phyloP scores from a whole-genome alignment of 1,140 invertebrate genomes.

The Saccostrea echinata region DNA sequence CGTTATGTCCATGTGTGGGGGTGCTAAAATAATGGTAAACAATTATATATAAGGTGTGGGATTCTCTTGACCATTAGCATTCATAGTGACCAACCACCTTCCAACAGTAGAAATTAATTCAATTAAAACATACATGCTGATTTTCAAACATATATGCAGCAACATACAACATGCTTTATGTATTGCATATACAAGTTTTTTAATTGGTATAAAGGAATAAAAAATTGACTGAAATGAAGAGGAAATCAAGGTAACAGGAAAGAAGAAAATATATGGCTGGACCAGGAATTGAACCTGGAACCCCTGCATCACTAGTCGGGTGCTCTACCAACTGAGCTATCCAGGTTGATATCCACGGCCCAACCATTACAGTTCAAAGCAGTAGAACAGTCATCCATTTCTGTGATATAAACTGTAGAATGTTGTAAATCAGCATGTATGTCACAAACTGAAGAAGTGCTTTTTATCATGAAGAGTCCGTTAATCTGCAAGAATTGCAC shows the following conservation, averaged over 20 bases:
- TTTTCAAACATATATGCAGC: neutral
- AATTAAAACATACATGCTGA: slow-evolving; percentile 3
- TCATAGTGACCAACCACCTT: neutral
- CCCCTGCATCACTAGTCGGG: too few relatives aligned
- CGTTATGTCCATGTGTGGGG: neutral
- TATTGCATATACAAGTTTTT: neutral
- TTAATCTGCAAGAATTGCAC: neutral
- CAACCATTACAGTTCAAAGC: too few relatives aligned
- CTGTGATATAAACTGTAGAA: neutral
- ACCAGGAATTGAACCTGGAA: too few relatives aligned
- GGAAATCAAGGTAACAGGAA: too few relatives aligned
- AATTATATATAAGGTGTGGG: neutral
- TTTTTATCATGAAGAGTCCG: neutral
- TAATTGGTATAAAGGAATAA: too few relatives aligned
- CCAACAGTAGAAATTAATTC: neutral
- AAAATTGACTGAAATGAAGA: too few relatives aligned
- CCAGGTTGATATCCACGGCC: too few relatives aligned
- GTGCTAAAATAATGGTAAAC: slow-evolving; percentile 1
- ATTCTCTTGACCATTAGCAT: neutral
- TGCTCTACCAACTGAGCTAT: too few relatives aligned
- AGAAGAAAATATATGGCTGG: too few relatives aligned
- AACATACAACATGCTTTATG: neutral
- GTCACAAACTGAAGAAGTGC: neutral
- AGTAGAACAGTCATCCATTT: neutral
- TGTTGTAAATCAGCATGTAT: neutral